Base-by-base conservation (phyloP, 2,797 vertebrate species). In the Sphenodon punctatus region DNA sequence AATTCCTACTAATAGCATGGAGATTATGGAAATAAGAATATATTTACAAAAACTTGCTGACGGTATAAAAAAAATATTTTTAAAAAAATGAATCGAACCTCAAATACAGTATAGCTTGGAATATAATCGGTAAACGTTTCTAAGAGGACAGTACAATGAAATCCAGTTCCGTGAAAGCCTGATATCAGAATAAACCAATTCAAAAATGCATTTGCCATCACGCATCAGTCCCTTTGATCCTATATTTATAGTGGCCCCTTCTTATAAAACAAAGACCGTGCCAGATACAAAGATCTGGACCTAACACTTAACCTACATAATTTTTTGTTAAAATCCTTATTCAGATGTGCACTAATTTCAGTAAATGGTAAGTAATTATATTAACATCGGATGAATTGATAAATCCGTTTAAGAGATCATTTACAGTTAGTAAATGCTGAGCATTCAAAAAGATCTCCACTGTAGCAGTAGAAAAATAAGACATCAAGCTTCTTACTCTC, bases 101-200 rank as follows among this genome's bases (percentile, higher is more conserved):
- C 58, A 25, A 74, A 7, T 68, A 88, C 86, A 89, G 85, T 78
- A 87, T 88, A 80, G 79, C 85, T 76, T 85, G 84, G 88, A 91
- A 84, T 78, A 80, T 1, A 36, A 82, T 84, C 89, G 86, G 90
- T 91, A 89, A 93, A 88, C 92, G 85, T 81, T 81, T 38, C 30
- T 36, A 81, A 82, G 85, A 81, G 78, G 92, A 93, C 89, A 94
- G 87, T 89, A 93, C 80, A 80, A 15, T 82, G 86, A 93, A 91
- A 91, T 93, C 91, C 93, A 93, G 92, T 94, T 93, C 86, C 82
- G 75, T 90, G 79, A 92, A 86, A 88, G 89, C 80, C 79, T 82
- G 82, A 38, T 92, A 91, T 88, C 87, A 92, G 91, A 93, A 92
- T 75, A 85, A 84, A 88, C 88, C 92, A 82, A 90, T 82, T 86